phyloP scores from a whole-genome alignment of 2,113 vertebrate species.

The Heterochromis multidens region DNA sequence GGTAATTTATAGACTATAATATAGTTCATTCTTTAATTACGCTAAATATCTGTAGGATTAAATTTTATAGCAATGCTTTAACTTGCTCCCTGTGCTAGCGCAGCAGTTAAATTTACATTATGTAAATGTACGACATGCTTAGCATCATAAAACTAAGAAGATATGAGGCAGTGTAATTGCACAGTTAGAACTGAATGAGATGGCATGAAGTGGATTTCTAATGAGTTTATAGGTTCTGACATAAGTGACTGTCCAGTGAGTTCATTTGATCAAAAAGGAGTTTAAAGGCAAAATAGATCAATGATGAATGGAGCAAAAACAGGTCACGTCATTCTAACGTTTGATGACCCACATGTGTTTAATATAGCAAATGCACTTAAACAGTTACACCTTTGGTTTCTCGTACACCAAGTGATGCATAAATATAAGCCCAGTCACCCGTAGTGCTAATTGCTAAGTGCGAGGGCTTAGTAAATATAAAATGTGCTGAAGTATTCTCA shows the following conservation, averaged over 20 bases:
- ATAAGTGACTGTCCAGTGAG: neutral
- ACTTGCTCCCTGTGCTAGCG: neutral
- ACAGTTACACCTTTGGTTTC: neutral
- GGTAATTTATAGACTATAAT: neutral
- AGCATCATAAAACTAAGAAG: neutral
- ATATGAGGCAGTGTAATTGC: neutral
- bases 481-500: neutral
- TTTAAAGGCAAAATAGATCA: neutral
- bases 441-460: neutral
- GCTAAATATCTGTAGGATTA: neutral
- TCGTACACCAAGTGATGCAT: neutral
- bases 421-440: neutral
- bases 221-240: neutral
- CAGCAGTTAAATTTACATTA: neutral
- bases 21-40: neutral
- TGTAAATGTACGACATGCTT: neutral
- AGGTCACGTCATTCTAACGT: neutral
- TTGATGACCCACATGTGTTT: neutral
- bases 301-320: neutral
- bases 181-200: neutral
- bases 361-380: neutral
- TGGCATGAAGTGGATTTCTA: neutral
- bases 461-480: conserved; percentile 17
- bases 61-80: neutral
- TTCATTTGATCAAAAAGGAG: neutral